These are phyloP conservation scores for Sminthopsis crassicaudata DNA, from an alignment of 2,113 vertebrate species.

Conservation along the genomic window DNA sequence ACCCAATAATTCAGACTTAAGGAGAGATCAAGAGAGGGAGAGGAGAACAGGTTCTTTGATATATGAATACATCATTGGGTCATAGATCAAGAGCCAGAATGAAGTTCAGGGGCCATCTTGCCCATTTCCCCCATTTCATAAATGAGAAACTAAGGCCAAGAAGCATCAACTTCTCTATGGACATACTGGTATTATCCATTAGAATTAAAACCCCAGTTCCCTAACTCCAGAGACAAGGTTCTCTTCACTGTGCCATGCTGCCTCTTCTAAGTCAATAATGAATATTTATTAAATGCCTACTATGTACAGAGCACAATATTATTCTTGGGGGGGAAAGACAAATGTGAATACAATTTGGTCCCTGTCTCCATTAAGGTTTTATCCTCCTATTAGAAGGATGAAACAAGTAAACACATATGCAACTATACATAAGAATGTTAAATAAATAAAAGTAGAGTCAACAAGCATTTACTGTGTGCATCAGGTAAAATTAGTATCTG, in stretches of 20 bases:
- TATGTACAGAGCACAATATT: not conserved
- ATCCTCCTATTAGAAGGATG: not conserved
- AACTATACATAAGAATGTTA: not conserved
- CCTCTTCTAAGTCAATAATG: not conserved
- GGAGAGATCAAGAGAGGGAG: not conserved
- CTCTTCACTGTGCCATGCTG: not conserved
- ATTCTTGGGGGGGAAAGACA: not conserved
- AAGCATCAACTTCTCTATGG: not conserved
- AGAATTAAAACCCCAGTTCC: not conserved
- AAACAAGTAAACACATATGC: not conserved
- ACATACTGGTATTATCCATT: not conserved
- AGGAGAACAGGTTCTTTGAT: not conserved
- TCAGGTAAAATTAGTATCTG: not conserved
- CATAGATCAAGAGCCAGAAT: slow-evolving; percentile 7
- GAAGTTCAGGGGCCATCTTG: not conserved
- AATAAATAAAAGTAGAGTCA: not conserved
- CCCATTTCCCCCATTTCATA: not conserved
- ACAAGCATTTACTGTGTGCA: not conserved
- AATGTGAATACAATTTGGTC: not conserved
- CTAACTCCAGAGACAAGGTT: not conserved
- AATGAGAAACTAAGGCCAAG: not conserved
- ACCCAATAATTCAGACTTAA: not conserved
- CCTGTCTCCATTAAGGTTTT: not conserved
- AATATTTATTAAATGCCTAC: not conserved
- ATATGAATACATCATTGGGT: not conserved